Conservation (phyloP, 2,113 vertebrate species). For the Cairina moschata region DNA sequence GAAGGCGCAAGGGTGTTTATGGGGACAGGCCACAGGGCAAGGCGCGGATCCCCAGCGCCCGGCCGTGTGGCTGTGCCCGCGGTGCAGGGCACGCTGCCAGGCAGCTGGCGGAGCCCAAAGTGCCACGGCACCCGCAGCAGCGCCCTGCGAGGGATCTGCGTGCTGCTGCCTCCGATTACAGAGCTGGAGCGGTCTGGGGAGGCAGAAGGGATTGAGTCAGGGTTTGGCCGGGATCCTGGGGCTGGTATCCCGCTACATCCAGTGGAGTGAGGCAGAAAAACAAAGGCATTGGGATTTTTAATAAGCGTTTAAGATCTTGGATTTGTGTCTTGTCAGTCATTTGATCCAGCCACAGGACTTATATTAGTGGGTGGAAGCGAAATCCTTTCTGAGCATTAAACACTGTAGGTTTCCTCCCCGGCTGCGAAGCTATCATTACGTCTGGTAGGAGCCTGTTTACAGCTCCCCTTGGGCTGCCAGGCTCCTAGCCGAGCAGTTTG, state of each 20-base stretch:
- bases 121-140: background rate
- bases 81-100: background rate
- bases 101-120: slow-evolving; percentile 8
- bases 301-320: slow-evolving; percentile 37
- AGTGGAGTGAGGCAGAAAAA: slow-evolving; percentile 10
- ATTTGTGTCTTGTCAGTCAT: slow-evolving; percentile 39
- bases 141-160: background rate
- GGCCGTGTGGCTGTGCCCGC: background rate
- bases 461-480: background rate
- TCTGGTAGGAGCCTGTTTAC: slow-evolving; percentile 24
- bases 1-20: slow-evolving; percentile 4
- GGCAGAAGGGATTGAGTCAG: slow-evolving; percentile 24
- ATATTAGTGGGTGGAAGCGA: slow-evolving; percentile 26
- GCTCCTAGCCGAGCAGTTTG: slow-evolving; percentile 6
- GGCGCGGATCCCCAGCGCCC: background rate
- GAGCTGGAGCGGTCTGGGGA: background rate
- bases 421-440: background rate
- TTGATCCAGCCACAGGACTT: slow-evolving; percentile 46
- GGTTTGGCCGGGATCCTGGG: slow-evolving; percentile 39
- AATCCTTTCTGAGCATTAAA: slow-evolving; percentile 30
- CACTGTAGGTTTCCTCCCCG: background rate
- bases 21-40: background rate
- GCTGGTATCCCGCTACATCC: background rate
- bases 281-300: slow-evolving; percentile 28
- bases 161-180: slow-evolving; percentile 33